Conservation (phyloP, 2,113 vertebrate genomes). For the Micronycteris hirsuta region DNA sequence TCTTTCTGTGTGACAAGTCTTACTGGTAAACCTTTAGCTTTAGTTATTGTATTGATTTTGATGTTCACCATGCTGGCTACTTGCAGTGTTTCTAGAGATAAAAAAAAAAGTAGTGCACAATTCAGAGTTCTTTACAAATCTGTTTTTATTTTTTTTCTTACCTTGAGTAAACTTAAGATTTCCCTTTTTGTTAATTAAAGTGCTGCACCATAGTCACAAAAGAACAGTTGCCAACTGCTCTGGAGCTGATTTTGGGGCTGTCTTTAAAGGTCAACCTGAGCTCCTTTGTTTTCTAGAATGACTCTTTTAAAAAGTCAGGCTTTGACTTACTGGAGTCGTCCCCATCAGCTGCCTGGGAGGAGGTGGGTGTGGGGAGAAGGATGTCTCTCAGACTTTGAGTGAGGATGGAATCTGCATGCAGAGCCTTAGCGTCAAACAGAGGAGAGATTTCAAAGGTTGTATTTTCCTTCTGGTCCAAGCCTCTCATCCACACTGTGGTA, state of each 20-base stretch:
- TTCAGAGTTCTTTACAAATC: background rate
- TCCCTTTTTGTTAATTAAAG: conserved; percentile 23
- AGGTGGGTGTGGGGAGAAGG: background rate
- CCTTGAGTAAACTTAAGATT: background rate
- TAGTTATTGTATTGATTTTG: background rate
- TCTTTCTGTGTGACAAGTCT: background rate
- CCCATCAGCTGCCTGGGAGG: background rate
- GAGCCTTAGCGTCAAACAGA: background rate
- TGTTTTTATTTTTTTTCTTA: background rate
- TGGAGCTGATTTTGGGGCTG: conserved; percentile 7
- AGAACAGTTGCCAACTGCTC: background rate
- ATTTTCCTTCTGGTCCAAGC: conserved; percentile 49
- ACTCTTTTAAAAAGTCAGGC: background rate
- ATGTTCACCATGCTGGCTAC: background rate
- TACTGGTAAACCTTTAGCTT: background rate
- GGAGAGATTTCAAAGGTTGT: conserved; percentile 35
- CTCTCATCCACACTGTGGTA: conserved; percentile 44
- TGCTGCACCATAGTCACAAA: background rate
- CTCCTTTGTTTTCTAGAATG: conserved; percentile 11
- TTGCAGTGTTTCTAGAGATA: background rate
- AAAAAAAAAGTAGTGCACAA: background rate
- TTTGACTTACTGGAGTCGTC: background rate
- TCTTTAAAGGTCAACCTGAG: background rate
- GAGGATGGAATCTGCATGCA: background rate
- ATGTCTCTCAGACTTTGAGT: background rate